Percentiles rank a stretch among this genome's conserved stretches.
phyloP scores from a whole-genome alignment of 2,797 vertebrate species.

The Prunella strophiata region DNA sequence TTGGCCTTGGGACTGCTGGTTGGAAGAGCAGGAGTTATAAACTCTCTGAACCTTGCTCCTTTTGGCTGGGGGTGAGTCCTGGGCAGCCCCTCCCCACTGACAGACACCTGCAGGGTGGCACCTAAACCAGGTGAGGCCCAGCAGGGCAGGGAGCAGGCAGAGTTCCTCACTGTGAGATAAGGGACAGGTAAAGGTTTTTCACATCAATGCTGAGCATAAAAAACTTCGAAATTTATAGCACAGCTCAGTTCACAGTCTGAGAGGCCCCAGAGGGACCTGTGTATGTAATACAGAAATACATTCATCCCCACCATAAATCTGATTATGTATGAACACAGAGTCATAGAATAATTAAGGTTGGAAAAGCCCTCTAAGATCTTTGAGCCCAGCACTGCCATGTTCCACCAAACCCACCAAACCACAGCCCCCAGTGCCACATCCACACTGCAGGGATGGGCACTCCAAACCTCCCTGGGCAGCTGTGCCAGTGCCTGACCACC shows the following conservation, averaged over 20 bases:
- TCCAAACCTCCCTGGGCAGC: fast-evolving
- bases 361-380: neutral
- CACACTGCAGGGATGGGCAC: neutral
- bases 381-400: neutral
- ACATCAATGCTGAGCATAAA: neutral
- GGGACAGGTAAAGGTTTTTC: neutral
- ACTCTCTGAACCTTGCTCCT: neutral
- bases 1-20: neutral
- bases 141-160: neutral
- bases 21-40: neutral
- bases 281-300: neutral
- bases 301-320: neutral
- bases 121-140: neutral
- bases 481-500: neutral
- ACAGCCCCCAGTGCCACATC: neutral
- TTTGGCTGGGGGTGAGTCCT: neutral
- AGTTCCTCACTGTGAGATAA: neutral
- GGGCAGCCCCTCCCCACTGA: neutral
- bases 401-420: neutral
- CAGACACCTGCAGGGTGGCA: neutral
- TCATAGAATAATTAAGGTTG: neutral
- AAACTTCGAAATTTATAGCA: neutral
- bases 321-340: neutral
- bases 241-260: neutral
- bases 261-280: neutral